phyloP scores from a whole-genome alignment of 2,113 vertebrate species.

The Alosa alosa region DNA sequence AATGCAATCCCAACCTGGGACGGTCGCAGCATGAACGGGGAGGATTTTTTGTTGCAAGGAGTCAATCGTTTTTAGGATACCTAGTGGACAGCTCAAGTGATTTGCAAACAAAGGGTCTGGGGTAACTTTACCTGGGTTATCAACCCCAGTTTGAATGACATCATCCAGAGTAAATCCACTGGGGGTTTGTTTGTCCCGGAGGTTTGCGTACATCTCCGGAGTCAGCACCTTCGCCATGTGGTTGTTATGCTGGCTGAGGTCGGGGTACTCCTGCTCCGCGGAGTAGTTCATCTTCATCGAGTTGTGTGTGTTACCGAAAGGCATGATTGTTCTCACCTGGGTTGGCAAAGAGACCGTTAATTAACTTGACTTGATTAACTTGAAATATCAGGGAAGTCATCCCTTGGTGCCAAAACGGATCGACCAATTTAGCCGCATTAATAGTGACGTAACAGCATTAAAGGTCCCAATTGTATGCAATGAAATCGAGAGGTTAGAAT shows the following conservation, averaged over 20 bases:
- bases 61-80: not conserved
- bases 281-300: slow-evolving; percentile 81
- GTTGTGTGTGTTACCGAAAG: slow-evolving; percentile 93
- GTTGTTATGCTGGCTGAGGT: slow-evolving; percentile 91
- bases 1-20: not conserved
- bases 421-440: slow-evolving; percentile 35
- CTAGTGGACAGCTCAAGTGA: not conserved
- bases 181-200: slow-evolving; percentile 83
- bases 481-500: slow-evolving; percentile 19
- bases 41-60: not conserved
- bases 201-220: slow-evolving; percentile 78
- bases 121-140: slow-evolving; percentile 85
- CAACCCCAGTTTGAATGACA: slow-evolving; percentile 88
- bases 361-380: not conserved
- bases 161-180: slow-evolving; percentile 90
- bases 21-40: not conserved
- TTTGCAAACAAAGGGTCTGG: slow-evolving; percentile 18
- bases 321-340: slow-evolving; percentile 79
- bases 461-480: slow-evolving; percentile 20
- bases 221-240: slow-evolving; percentile 94
- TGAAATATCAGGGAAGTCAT: not conserved
- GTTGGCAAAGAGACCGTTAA: not conserved
- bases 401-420: not conserved
- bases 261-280: slow-evolving; percentile 83
- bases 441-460: slow-evolving; percentile 42